Evolutionary conservation across 64 coral and sea anemone species (phyloP).

Genomic region (Platygyra sinensis): DNA sequence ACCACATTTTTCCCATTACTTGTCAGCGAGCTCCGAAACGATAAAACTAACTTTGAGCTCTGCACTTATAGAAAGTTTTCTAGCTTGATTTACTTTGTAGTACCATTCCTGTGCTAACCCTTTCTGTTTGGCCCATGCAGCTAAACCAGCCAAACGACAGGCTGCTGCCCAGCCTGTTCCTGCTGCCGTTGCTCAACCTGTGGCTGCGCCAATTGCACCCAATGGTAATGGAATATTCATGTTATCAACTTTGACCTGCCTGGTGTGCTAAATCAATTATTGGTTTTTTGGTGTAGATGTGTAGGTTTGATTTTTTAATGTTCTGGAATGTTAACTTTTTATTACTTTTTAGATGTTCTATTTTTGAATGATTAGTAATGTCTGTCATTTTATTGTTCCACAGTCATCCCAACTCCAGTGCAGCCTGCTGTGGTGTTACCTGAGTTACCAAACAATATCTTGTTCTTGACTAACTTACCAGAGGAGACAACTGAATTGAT

Average conservation of each 20-base stretch:
- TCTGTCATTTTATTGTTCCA: neutral
- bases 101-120: too few species aligned
- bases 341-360: too few species aligned
- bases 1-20: too few species aligned
- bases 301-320: neutral
- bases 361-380: neutral
- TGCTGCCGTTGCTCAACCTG: constrained; percentile 13
- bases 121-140: neutral
- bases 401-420: constrained; percentile 41
- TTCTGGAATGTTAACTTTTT: neutral
- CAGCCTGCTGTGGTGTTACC: constrained; percentile 52
- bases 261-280: too few species aligned
- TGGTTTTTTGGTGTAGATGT: too few species aligned
- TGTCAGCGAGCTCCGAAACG: too few species aligned
- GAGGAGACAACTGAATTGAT: constrained; percentile 92
- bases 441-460: constrained; percentile 91
- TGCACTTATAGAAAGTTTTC: too few species aligned
- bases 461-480: constrained; percentile 94
- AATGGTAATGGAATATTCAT: constrained; percentile 12
- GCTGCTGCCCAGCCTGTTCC: neutral
- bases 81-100: too few species aligned
- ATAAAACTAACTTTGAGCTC: too few species aligned
- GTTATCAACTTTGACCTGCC: too few species aligned
- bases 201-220: constrained; percentile 7
- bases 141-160: constrained; percentile 37